A percentile compares a stretch with the other conserved stretches of the same genome.
phyloP scores from a whole-genome alignment of 2,797 vertebrate genomes.

The Rousettus madagascariensis region DNA sequence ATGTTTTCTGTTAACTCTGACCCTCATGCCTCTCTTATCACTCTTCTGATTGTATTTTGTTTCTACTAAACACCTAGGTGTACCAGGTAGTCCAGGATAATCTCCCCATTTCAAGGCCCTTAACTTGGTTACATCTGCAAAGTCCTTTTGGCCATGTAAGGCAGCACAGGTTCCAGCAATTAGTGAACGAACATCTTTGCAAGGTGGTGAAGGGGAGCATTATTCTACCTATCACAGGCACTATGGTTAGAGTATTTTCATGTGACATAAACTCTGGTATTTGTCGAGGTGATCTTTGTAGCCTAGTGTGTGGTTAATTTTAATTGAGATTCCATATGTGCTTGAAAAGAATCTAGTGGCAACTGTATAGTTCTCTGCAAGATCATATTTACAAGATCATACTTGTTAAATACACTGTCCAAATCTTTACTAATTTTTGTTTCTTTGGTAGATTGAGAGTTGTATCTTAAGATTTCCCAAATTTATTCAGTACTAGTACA shows the following conservation, averaged over 20 bases:
- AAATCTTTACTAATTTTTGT: neutral
- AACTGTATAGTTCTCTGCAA: neutral
- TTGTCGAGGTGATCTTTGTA: neutral
- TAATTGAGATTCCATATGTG: neutral
- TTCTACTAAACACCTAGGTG: neutral
- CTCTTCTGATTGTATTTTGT: neutral
- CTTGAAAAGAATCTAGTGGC: neutral
- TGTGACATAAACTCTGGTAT: neutral
- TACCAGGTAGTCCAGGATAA: neutral
- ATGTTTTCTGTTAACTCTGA: neutral
- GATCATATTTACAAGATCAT: neutral
- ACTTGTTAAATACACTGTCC: neutral
- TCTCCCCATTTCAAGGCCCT: neutral
- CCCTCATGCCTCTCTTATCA: neutral
- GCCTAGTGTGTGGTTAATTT: neutral
- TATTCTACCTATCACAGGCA: neutral
- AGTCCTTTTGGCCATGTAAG: neutral
- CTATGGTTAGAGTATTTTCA: neutral
- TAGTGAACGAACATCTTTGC: neutral
- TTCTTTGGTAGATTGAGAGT: constrained; percentile 8
- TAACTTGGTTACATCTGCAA: neutral
- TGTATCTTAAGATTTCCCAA: neutral
- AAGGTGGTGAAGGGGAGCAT: no score
- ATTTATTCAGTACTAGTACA: neutral
- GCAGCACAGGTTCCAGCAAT: neutral